Percentiles rank a stretch among this genome's conserved stretches.
phyloP scores from a whole-genome alignment of 2,888 invertebrate genomes.

The Rosalia funebris region DNA sequence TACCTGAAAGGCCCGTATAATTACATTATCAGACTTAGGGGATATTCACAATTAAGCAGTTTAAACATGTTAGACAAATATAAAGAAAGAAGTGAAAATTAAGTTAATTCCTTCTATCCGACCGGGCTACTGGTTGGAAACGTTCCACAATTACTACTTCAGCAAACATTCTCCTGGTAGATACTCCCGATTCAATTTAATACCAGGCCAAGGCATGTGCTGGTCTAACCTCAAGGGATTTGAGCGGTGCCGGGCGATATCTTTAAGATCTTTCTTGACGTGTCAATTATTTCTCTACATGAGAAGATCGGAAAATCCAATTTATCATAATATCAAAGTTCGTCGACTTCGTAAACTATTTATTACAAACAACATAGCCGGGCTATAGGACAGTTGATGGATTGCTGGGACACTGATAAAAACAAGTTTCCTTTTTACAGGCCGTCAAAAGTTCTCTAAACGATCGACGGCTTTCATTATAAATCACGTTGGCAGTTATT shows the following conservation, averaged over 20 bases:
- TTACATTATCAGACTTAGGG: too few species aligned
- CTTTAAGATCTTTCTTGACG: conserved; percentile 28
- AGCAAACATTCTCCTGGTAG: conserved; percentile 19
- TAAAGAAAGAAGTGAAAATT: background rate
- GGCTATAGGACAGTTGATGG: conserved; percentile 15
- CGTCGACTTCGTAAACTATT: conserved; percentile 34
- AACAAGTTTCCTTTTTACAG: conserved; percentile 18
- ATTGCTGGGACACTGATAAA: conserved; percentile 18
- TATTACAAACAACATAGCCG: conserved; percentile 25
- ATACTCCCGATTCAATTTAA: conserved; percentile 29
- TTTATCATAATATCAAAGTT: conserved; percentile 38
- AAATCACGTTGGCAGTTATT: background rate
- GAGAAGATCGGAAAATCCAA: conserved; percentile 31
- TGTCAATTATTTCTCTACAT: conserved; percentile 33
- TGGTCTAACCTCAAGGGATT: conserved; percentile 21
- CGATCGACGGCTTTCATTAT: conserved; percentile 1
- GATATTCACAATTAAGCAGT: too few species aligned
- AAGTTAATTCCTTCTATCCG: background rate
- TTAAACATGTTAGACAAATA: background rate
- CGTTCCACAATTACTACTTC: conserved; percentile 23
- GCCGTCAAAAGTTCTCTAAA: conserved; percentile 1
- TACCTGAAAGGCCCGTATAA: too few species aligned
- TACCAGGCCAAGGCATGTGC: conserved; percentile 25
- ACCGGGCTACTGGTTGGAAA: conserved; percentile 5
- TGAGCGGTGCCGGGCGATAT: conserved; percentile 17